Conservation (phyloP, 2,888 invertebrate species). For the Heteromurus nitidus region DNA sequence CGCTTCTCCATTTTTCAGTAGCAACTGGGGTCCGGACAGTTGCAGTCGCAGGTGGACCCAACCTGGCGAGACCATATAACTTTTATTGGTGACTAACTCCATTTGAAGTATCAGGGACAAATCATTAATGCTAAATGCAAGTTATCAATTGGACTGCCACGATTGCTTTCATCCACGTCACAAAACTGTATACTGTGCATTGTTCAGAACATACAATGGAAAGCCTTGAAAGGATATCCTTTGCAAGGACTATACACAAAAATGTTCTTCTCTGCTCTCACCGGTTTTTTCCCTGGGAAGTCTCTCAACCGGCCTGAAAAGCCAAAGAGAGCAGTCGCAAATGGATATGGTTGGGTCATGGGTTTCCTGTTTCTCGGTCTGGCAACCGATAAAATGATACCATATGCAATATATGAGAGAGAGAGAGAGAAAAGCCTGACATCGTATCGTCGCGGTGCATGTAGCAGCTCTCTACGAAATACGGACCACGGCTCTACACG, state of each 20-base stretch:
- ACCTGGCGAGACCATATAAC: no score
- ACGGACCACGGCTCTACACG: slow-evolving; percentile 13
- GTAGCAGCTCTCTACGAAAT: no score
- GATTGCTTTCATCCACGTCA: no score
- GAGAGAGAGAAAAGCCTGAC: neutral
- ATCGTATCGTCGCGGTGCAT: neutral
- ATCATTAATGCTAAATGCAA: no score
- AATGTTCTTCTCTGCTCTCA: neutral
- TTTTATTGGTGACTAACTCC: no score
- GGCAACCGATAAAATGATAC: neutral
- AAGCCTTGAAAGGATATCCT: neutral
- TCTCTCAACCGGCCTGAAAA: slow-evolving; percentile 2
- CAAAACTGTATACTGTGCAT: no score
- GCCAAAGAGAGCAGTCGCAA: slow-evolving; percentile 41
- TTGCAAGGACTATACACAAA: neutral
- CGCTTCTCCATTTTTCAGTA: neutral
- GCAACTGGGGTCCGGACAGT: no score
- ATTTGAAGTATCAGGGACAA: no score
- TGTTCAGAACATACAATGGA: no score
- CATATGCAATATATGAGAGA: neutral
- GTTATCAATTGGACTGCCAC: no score
- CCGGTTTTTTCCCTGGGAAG: neutral
- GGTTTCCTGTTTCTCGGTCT: neutral
- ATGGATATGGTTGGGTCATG: slow-evolving; percentile 12
- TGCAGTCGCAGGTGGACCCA: no score